phyloP scores from a whole-genome alignment of 2,888 invertebrate species.

The Rapana venosa region DNA sequence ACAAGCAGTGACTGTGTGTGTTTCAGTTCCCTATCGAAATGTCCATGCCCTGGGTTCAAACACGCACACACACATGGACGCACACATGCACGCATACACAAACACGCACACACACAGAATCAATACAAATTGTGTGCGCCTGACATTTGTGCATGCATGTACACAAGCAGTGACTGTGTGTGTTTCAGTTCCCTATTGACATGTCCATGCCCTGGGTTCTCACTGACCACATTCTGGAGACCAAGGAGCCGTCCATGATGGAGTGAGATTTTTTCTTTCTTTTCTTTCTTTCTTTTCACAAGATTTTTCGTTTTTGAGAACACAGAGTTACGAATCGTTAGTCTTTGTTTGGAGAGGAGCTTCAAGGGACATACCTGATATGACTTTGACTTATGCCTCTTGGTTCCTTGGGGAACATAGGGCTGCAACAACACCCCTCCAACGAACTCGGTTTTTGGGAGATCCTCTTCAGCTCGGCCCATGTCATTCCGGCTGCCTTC shows the following conservation, averaged over 20 bases:
- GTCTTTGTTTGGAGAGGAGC: too few relatives aligned
- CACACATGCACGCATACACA: neutral
- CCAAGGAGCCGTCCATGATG: conserved; percentile 98
- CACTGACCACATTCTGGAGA: conserved; percentile 96
- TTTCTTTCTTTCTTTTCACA: neutral
- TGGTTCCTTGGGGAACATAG: too few relatives aligned
- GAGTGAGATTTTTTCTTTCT: conserved; percentile 84
- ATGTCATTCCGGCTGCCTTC: too few relatives aligned
- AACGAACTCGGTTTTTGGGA: too few relatives aligned
- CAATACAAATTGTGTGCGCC: neutral
- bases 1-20: neutral
- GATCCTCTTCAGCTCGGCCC: too few relatives aligned
- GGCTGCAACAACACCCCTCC: too few relatives aligned
- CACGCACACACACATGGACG: neutral
- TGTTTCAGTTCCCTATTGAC: conserved; percentile 95
- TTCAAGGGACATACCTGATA: too few relatives aligned
- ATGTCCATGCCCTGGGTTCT: conserved; percentile 99
- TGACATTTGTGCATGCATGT: neutral
- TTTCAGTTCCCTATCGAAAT: conserved; percentile 96
- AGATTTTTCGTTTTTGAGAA: neutral
- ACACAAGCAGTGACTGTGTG: neutral
- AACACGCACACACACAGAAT: neutral
- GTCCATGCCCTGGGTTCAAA: too few relatives aligned
- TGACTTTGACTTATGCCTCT: too few relatives aligned
- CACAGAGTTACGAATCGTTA: neutral